Conservation (phyloP, 2,797 vertebrate species). For the Pseudotriccus pelzelni region DNA sequence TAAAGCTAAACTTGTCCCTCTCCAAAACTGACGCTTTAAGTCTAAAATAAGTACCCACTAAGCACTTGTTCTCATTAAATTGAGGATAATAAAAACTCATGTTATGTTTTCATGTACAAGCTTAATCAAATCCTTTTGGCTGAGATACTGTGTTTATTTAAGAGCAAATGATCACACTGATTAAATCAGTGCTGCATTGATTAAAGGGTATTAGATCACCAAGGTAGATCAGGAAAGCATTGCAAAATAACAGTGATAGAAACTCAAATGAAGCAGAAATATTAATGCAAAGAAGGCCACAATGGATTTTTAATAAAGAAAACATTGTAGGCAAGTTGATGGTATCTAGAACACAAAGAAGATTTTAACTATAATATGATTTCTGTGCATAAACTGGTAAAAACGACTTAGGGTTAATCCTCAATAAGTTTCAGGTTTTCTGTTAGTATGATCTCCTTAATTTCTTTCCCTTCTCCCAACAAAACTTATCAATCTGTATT, state of each 20-base stretch:
- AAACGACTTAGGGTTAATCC: neutral
- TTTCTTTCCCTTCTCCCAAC: neutral
- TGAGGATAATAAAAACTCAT: neutral
- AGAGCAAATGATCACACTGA: conserved; percentile 39
- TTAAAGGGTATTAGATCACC: conserved; percentile 46
- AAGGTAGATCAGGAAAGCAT: conserved; percentile 15
- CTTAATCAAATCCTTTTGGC: conserved; percentile 48
- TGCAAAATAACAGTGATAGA: conserved; percentile 39
- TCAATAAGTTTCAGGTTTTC: neutral
- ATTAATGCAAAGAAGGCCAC: conserved; percentile 22
- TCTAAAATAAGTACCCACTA: neutral
- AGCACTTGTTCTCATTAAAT: neutral
- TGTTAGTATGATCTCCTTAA: neutral
- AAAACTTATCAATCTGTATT: neutral
- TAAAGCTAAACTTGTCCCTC: neutral
- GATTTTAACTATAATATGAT: neutral
- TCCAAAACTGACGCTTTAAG: neutral
- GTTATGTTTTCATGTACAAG: neutral
- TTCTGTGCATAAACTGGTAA: neutral
- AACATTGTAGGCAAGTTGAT: neutral
- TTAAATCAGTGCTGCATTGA: conserved; percentile 53
- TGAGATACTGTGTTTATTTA: conserved; percentile 16
- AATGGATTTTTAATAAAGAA: neutral
- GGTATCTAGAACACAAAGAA: neutral
- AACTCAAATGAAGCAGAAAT: conserved; percentile 35